Evolutionary conservation across 2,888 invertebrate genomes (phyloP), one percentile per base, ranked within the genome.

Genomic region (Eupithecia exiguata): DNA sequence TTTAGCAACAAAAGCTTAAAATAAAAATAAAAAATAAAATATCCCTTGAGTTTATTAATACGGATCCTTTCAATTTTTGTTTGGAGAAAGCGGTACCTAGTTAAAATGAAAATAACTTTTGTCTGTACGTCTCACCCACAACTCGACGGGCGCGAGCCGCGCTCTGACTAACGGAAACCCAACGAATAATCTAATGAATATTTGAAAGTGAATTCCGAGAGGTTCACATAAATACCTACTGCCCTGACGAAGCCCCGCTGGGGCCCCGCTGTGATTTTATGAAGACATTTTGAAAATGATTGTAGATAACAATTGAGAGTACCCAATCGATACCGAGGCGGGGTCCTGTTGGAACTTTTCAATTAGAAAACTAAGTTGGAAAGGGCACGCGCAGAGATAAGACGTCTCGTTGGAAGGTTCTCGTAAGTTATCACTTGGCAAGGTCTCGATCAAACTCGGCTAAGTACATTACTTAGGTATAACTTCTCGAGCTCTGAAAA

Each of bases 191-290:
- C 16, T 43, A 5, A 46, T 46, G 18, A 46, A 46, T 46, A 46
- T 46, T 46, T 46, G 0, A 46, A 46, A 1, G 12, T 18, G 46
- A 18, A 68, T 63, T 91, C 91, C 88, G 88, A 86, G 86, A 85
- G 89, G 91, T 92, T 92, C 90, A 92, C 93, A 93, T 92, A 92
- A 92, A 92, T n/a, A n/a, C n/a, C n/a, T 90, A 89, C 87, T 89
- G 88, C 87, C 88, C 88, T 91, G 92, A 92, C 91, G 90, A 93
- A 90, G 86, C 86, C 83, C 84, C 82, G 79, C 49, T 9, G 1
- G 83, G 82, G 84, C 85, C 93, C 93, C 90, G 93, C 93, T 92
- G 94, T 78, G 90, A 88, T 86, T 88, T 88, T 87, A 90, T 88
- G 89, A 92, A 91, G 91, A 92, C 91, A 89, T 49, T 89, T 92